Evolutionary conservation across 2,113 vertebrate genomes (phyloP), one percentile per base, ranked within the genome.

Genomic region (Rhagologus leucostigma): DNA sequence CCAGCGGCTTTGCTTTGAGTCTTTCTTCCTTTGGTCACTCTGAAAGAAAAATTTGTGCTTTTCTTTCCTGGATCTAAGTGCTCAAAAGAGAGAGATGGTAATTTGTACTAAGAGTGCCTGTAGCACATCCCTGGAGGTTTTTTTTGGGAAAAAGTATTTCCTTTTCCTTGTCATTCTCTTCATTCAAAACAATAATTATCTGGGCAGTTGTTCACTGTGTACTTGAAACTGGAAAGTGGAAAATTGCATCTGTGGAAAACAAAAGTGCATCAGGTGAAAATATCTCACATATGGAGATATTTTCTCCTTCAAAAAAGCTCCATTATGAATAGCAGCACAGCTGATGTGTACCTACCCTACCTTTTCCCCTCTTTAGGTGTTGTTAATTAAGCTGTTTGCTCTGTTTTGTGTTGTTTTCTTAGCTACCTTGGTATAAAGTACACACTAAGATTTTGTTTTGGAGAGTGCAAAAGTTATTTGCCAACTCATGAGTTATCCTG

Each of bases 201-300:
- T 1, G 11, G 8, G 3, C 2, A 62, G 18, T 37, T 59, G 9
- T 70, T 92, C 26, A 32, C 13, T 37, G 4, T 30, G n/a, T 37
- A 59, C 27, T 18, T 53, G 39, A 83, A 76, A 4, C 11, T 89
- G 27, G 26, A 86, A 88, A 16, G 7, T 16, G 11, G 13, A 33
- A 16, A 77, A 73, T 42, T 65, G 2, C 13, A 37, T 29, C 17
- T 50, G 19, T 22, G 41, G 47, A 76, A 88, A 71, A 76, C 13
- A 12, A 30, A 86, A 70, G 16, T 15, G 3, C 11, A 50, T 59
- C 22, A 50, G 19, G 8, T 70, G 2, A 74, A 82, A 88, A n/a
- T 0, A 5, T 13, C 9, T 56, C 12, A 17, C 4, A 4, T 37
- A 32, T 2, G 3, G 41, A 85, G 32, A 10, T 7, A 44, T 65